phyloP scores from a whole-genome alignment of 2,888 invertebrate species.

The Aquatica leii region DNA sequence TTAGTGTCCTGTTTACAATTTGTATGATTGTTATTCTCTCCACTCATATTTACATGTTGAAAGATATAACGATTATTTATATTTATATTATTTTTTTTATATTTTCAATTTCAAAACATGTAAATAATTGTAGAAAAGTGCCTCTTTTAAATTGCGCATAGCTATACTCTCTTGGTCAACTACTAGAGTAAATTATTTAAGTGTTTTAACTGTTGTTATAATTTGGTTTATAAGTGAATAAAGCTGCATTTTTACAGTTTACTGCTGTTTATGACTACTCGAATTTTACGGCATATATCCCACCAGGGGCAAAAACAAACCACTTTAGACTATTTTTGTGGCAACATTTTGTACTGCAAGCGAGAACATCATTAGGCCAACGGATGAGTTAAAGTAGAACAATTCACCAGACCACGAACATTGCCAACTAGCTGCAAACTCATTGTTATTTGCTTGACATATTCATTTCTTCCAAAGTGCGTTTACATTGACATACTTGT shows the following conservation, averaged over 20 bases:
- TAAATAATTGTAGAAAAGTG: constrained; percentile 60
- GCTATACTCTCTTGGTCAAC: constrained; percentile 59
- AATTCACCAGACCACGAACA: too few relatives aligned
- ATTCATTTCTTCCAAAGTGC: too few relatives aligned
- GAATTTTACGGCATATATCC: too few relatives aligned
- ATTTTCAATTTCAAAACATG: constrained; percentile 39
- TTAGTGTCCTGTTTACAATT: constrained; percentile 12
- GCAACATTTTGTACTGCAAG: too few relatives aligned
- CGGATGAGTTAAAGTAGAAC: too few relatives aligned
- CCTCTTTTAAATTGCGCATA: constrained; percentile 60
- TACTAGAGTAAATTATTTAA: constrained; percentile 57
- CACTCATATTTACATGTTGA: constrained; percentile 26
- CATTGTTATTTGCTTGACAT: too few relatives aligned
- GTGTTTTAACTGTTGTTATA: constrained; percentile 59
- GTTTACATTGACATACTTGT: too few relatives aligned
- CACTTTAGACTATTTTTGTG: too few relatives aligned
- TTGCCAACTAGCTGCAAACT: too few relatives aligned
- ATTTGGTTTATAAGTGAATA: constrained; percentile 59
- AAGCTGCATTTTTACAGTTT: constrained; percentile 61
- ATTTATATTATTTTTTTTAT: constrained; percentile 16
- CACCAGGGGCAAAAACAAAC: too few relatives aligned
- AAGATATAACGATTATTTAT: constrained; percentile 18
- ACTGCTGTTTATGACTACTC: not conserved
- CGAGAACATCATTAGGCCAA: too few relatives aligned
- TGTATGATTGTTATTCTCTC: constrained; percentile 24